These are phyloP conservation scores for Lacanobia oleracea DNA, from an alignment of 2,888 invertebrate genomes.

Conservation along the genomic window DNA sequence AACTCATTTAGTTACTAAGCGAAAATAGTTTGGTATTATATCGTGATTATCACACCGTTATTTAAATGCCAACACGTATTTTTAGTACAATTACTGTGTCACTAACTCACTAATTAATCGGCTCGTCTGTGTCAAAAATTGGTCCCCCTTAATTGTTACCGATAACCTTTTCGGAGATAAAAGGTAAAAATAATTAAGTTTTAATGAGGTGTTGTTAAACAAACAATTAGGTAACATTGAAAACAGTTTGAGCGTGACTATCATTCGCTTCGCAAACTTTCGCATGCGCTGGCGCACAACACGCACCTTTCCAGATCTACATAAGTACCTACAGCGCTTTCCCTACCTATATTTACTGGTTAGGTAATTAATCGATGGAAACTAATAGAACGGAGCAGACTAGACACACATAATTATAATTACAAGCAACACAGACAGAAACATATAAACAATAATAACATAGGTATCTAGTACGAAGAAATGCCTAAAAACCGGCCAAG, in stretches of 20 bases:
- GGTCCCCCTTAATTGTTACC: constrained; percentile 16
- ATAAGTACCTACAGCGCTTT: not conserved
- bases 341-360: not conserved
- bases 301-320: not conserved
- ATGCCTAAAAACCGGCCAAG: not conserved
- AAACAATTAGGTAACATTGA: constrained; percentile 21
- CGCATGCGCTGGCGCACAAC: not conserved
- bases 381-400: not conserved
- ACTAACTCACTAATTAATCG: constrained; percentile 46
- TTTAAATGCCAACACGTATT: constrained; percentile 16
- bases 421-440: not conserved
- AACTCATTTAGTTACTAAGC: constrained; percentile 30
- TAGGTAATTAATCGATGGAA: not conserved
- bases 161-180: constrained; percentile 52
- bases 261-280: not conserved
- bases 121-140: constrained; percentile 32
- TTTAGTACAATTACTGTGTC: constrained; percentile 24
- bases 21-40: constrained; percentile 58
- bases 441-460: not conserved
- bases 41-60: constrained; percentile 67
- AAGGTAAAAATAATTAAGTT: constrained; percentile 46
- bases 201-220: constrained; percentile 15
- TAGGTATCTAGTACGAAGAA: not conserved
- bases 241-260: constrained; percentile 4
- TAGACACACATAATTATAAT: not conserved